These are phyloP conservation scores for Pygoscelis antarcticus DNA, from an alignment of 2,113 vertebrate genomes.

Conservation along the genomic window DNA sequence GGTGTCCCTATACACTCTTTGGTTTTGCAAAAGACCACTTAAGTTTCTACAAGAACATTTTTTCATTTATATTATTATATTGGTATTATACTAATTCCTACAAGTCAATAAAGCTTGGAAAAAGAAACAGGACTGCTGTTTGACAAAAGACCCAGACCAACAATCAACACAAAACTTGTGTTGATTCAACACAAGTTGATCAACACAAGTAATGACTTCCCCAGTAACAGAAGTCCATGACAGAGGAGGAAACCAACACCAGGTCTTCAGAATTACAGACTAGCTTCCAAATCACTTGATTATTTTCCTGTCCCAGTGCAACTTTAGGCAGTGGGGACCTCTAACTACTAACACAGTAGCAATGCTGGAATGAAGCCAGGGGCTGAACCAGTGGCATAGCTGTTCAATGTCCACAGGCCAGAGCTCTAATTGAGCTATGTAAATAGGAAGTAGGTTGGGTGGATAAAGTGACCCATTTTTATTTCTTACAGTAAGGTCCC, in stretches of 20 bases:
- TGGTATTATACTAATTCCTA: not conserved
- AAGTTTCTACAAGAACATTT: not conserved
- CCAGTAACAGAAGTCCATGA: not conserved
- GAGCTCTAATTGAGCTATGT: not conserved
- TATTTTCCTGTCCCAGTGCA: not conserved
- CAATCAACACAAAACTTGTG: not conserved
- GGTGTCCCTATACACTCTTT: not conserved
- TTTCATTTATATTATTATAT: not conserved
- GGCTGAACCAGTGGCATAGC: not conserved
- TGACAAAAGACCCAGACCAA: not conserved
- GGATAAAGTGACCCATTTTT: not conserved
- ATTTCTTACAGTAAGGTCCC: not conserved
- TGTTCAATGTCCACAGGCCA: not conserved
- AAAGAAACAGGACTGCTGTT: not conserved
- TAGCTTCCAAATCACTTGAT: not conserved
- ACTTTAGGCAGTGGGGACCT: not conserved
- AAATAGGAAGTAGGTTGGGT: not conserved
- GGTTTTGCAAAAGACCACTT: not conserved
- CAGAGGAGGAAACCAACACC: not conserved
- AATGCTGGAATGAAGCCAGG: not conserved
- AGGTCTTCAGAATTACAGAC: not conserved
- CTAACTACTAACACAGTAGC: not conserved
- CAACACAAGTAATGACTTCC: not conserved
- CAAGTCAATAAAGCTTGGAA: not conserved
- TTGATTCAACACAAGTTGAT: not conserved